These are phyloP conservation scores for Halyomorpha halys DNA, from an alignment of 1,140 invertebrate genomes.

Conservation along the genomic window DNA sequence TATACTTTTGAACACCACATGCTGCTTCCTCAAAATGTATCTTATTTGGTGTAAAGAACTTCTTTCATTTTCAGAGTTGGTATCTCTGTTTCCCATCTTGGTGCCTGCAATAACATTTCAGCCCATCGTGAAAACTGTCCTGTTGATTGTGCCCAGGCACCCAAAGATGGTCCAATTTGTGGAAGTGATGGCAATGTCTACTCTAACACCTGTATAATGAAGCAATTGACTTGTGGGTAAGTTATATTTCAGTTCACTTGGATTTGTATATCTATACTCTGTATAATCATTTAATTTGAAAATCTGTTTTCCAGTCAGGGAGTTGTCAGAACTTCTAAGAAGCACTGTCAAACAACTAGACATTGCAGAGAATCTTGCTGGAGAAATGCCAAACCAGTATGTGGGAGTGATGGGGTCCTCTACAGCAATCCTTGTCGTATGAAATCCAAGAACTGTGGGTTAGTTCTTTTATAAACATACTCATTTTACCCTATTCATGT, in stretches of 20 bases:
- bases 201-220: conserved; percentile 87
- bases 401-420: conserved; percentile 80
- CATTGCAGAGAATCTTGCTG: conserved; percentile 83
- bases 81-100: conserved; percentile 63
- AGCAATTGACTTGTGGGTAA: conserved; percentile 76
- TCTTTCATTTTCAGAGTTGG: conserved; percentile 34
- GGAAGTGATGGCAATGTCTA: conserved; percentile 88
- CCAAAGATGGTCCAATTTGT: conserved; percentile 78
- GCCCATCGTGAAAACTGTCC: conserved; percentile 79
- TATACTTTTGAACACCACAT: no score
- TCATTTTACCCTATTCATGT: no score
- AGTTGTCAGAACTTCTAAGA: conserved; percentile 65
- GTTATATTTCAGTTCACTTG: conserved; percentile 22
- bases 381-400: conserved; percentile 78
- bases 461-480: conserved; percentile 33
- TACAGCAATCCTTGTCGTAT: conserved; percentile 88
- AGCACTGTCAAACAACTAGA: conserved; percentile 82
- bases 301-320: conserved; percentile 36
- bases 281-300: no score
- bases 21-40: no score
- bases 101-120: conserved; percentile 78
- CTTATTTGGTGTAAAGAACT: no score
- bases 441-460: conserved; percentile 86
- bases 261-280: no score
- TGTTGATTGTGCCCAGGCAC: conserved; percentile 68